Conservation (phyloP, 2,797 vertebrate genomes). For the Poeciliopsis gracilis region DNA sequence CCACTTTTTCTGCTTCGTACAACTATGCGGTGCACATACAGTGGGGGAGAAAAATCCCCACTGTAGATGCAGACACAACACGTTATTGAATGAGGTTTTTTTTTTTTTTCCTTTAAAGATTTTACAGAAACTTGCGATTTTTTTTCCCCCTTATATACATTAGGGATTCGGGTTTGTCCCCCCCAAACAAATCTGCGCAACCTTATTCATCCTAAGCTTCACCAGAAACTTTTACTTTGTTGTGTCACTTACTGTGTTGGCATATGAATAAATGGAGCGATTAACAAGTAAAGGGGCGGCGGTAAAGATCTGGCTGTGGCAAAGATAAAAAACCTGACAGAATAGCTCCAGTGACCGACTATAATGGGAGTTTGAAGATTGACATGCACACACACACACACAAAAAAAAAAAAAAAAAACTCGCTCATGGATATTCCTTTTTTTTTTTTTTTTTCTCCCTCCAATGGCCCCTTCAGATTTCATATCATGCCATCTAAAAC, state of each 20-base stretch:
- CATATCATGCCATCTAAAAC: slow-evolving; percentile 88
- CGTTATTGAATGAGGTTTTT: not conserved
- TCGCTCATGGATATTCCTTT: slow-evolving; percentile 66
- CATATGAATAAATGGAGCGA: slow-evolving; percentile 18
- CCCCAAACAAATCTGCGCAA: not conserved
- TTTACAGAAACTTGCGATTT: slow-evolving; percentile 11
- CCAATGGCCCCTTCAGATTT: slow-evolving; percentile 75
- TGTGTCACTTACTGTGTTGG: slow-evolving; percentile 8
- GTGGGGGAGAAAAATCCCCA: not conserved
- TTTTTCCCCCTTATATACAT: slow-evolving; percentile 5
- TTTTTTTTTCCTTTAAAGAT: slow-evolving; percentile 1
- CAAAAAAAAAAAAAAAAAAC: not conserved
- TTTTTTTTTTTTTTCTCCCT: slow-evolving; percentile 24
- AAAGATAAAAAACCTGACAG: slow-evolving; percentile 64
- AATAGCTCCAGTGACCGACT: slow-evolving; percentile 65
- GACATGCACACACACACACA: slow-evolving; percentile 49
- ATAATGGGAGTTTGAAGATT: slow-evolving; percentile 66
- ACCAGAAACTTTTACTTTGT: not conserved
- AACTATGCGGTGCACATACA: slow-evolving; percentile 1
- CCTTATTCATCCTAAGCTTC: not conserved
- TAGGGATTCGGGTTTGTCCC: too few species aligned
- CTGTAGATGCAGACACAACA: not conserved
- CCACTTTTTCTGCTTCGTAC: slow-evolving; percentile 7
- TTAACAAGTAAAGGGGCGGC: slow-evolving; percentile 42
- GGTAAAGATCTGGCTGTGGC: slow-evolving; percentile 53